Conservation (phyloP, 2,888 invertebrate genomes). For the Mythimna albipuncta region DNA sequence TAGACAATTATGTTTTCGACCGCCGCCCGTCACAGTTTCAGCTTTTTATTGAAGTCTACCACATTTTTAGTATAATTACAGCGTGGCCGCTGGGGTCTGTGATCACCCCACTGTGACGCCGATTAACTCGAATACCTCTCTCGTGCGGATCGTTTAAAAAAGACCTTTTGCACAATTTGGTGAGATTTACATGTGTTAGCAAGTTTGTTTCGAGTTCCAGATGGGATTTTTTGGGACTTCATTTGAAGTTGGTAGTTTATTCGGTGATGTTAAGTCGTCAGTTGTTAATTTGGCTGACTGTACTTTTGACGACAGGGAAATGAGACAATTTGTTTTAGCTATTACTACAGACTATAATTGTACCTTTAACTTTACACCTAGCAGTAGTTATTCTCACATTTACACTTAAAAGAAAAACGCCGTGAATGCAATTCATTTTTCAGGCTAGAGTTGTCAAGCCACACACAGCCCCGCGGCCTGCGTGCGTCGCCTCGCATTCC, state of each 20-base stretch:
- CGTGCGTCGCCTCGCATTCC: slow-evolving; percentile 65
- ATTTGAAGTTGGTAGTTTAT: slow-evolving; percentile 58
- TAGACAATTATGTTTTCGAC: slow-evolving; percentile 87
- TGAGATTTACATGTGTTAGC: slow-evolving; percentile 68
- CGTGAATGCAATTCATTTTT: slow-evolving; percentile 49
- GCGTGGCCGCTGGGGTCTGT: slow-evolving; percentile 68
- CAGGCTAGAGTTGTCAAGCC: slow-evolving; percentile 50
- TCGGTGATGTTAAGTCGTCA: slow-evolving; percentile 38
- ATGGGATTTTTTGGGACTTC: slow-evolving; percentile 61
- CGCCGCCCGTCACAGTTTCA: slow-evolving; percentile 84
- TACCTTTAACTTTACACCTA: neutral
- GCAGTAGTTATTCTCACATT: neutral
- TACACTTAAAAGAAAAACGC: slow-evolving; percentile 16
- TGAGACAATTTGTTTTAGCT: slow-evolving; percentile 31
- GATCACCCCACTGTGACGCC: slow-evolving; percentile 76
- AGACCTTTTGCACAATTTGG: slow-evolving; percentile 65
- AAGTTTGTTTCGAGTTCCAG: slow-evolving; percentile 61
- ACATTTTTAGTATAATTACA: slow-evolving; percentile 89
- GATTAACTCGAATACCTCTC: slow-evolving; percentile 68
- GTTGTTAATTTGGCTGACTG: slow-evolving; percentile 54
- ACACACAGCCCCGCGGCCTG: slow-evolving; percentile 49
- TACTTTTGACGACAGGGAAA: slow-evolving; percentile 51
- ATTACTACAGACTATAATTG: neutral
- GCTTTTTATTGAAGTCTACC: slow-evolving; percentile 86
- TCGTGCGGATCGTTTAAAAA: slow-evolving; percentile 69